Conservation (phyloP, 1,140 invertebrate species). For the Pararge aegeria region DNA sequence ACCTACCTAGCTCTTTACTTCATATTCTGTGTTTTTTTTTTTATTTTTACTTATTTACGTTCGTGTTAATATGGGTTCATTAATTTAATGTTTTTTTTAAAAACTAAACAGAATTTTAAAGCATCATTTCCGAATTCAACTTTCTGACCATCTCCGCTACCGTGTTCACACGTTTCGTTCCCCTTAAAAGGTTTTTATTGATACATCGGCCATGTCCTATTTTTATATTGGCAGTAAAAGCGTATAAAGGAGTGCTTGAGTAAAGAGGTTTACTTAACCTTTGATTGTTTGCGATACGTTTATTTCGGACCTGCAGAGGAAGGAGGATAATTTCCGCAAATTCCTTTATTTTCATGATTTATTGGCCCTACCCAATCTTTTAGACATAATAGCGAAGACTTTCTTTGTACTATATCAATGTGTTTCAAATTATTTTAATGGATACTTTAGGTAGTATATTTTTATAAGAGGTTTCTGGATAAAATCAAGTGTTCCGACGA, state of each 20-base stretch:
- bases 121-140: neutral
- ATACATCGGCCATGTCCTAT: slow-evolving; percentile 20
- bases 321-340: slow-evolving; percentile 25
- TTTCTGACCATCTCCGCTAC: neutral
- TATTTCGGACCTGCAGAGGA: slow-evolving; percentile 20
- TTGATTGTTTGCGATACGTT: slow-evolving; percentile 61
- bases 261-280: slow-evolving; percentile 53
- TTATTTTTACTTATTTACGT: too few species aligned
- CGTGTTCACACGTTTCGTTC: slow-evolving; percentile 9
- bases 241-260: slow-evolving; percentile 51
- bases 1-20: too few species aligned
- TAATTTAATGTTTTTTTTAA: too few species aligned
- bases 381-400: neutral
- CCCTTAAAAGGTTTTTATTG: slow-evolving; percentile 22
- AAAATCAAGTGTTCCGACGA: too few species aligned
- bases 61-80: too few species aligned
- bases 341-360: slow-evolving; percentile 15
- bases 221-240: slow-evolving; percentile 38
- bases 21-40: too few species aligned
- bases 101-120: too few species aligned
- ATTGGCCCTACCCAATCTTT: neutral
- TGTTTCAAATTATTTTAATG: neutral
- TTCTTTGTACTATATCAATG: neutral
- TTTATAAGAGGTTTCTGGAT: too few species aligned
- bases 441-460: neutral